phyloP scores from a whole-genome alignment of 23 tunicate species.

The Trididemnum miniatum region DNA sequence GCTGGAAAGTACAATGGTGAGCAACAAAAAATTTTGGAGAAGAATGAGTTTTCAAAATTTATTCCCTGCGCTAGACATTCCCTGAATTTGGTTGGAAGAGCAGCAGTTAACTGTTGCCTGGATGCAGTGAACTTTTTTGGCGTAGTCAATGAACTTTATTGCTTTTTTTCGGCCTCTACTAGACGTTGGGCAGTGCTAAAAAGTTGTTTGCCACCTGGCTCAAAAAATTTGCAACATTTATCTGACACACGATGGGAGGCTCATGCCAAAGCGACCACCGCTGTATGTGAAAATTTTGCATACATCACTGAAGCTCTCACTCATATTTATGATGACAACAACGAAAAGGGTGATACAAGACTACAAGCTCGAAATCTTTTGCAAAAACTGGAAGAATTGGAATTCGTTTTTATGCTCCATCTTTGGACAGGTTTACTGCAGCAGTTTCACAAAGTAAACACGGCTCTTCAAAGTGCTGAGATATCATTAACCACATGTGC shows the following conservation, averaged over 20 bases:
- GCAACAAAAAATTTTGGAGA: conserved; percentile 24
- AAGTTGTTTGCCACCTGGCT: conserved; percentile 23
- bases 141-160: conserved; percentile 26
- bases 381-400: conserved; percentile 29
- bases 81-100: conserved; percentile 22
- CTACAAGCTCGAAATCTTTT: conserved; percentile 28
- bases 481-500: conserved; percentile 21
- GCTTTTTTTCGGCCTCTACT: conserved; percentile 21
- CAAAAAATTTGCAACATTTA: conserved; percentile 17
- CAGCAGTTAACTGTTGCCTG: conserved; percentile 23
- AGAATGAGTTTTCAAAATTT: conserved; percentile 15
- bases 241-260: conserved; percentile 29
- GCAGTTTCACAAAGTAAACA: conserved; percentile 27
- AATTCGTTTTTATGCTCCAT: conserved; percentile 31
- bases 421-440: conserved; percentile 18
- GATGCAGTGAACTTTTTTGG: conserved; percentile 35
- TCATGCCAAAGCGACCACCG: conserved; percentile 29
- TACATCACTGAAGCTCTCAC: conserved; percentile 34
- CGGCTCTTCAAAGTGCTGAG: conserved; percentile 27
- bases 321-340: conserved; percentile 19
- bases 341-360: conserved; percentile 28
- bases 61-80: conserved; percentile 20
- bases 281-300: conserved; percentile 18
- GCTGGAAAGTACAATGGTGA: conserved; percentile 31
- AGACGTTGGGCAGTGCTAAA: conserved; percentile 36